Evolutionary conservation across 2,113 vertebrate species (phyloP).

Genomic region (Vireo altiloquus): DNA sequence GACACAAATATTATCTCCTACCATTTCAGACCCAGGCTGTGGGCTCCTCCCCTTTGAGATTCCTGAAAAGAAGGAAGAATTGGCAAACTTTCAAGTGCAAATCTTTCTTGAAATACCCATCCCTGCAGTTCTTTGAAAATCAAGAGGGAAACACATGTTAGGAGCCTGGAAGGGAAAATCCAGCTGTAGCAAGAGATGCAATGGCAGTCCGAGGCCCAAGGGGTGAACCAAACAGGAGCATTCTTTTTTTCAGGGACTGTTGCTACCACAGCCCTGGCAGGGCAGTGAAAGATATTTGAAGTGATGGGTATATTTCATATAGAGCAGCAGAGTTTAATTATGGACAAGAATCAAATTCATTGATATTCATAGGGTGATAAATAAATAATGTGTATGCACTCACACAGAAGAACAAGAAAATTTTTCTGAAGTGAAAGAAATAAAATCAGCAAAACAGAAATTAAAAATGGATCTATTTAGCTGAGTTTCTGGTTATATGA

Average conservation of each 20-base stretch:
- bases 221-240: background rate
- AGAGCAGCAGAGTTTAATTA: constrained; percentile 32
- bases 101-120: background rate
- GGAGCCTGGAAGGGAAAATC: background rate
- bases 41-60: background rate
- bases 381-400: constrained; percentile 59
- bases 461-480: constrained; percentile 44
- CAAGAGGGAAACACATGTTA: background rate
- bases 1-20: background rate
- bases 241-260: background rate
- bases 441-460: constrained; percentile 59
- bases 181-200: background rate
- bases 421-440: constrained; percentile 50
- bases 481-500: background rate
- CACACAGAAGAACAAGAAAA: constrained; percentile 17
- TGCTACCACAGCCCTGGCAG: background rate
- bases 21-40: background rate
- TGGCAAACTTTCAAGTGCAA: background rate
- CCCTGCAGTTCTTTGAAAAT: background rate
- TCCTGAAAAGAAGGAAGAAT: background rate
- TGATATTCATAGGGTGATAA: constrained; percentile 51
- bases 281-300: background rate
- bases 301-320: background rate
- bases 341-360: constrained; percentile 34
- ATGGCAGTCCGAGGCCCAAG: background rate